Evolutionary conservation across 2,113 vertebrate species (phyloP).

Genomic region (Otocyon megalotis): DNA sequence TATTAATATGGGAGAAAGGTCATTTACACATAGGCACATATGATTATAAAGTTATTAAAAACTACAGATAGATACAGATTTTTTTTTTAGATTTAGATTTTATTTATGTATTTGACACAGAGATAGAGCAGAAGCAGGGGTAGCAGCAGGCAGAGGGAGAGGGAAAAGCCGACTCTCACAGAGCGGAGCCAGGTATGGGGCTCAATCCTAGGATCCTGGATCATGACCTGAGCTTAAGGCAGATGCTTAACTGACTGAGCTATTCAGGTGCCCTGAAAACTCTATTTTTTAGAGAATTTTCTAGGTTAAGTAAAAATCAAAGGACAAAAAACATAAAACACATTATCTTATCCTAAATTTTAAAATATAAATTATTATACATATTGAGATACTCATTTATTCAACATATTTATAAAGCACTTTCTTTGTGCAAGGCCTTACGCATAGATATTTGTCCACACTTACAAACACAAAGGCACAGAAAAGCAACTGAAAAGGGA

Average conservation of each 20-base stretch:
- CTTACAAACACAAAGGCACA: neutral
- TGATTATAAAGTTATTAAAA: neutral
- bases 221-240: no score
- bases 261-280: neutral
- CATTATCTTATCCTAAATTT: neutral
- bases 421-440: neutral
- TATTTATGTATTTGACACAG: no score
- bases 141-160: no score
- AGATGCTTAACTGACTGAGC: no score
- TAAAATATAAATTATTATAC: neutral
- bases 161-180: no score
- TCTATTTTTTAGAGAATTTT: neutral
- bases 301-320: neutral
- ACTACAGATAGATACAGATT: no score
- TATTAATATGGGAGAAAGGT: neutral
- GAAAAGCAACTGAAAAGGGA: slow-evolving; percentile 11
- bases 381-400: neutral
- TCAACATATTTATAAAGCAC: neutral
- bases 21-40: neutral
- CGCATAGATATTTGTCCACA: neutral
- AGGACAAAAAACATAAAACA: neutral
- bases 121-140: no score
- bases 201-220: no score
- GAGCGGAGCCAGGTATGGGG: no score
- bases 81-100: no score